Evolutionary conservation across 2,113 vertebrate species (phyloP).

Genomic region (Carassius auratus): DNA sequence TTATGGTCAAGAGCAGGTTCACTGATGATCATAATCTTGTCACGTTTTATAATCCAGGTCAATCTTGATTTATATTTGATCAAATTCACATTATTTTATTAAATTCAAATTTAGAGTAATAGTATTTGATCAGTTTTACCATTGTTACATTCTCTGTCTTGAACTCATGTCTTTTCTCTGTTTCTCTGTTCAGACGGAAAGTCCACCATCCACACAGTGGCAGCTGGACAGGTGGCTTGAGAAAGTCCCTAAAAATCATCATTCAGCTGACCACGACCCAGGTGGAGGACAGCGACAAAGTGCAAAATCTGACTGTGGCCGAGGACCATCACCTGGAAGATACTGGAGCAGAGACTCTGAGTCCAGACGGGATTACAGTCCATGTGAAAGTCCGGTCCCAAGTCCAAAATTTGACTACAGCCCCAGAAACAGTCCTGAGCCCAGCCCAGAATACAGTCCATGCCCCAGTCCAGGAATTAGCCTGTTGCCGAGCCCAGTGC

Average conservation of each 20-base stretch:
- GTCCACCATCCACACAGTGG: conserved; percentile 87
- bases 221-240: conserved; percentile 96
- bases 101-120: neutral
- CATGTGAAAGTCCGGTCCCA: conserved; percentile 70
- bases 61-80: too few relatives aligned
- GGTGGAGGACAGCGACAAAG: conserved; percentile 52
- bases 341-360: conserved; percentile 67
- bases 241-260: conserved; percentile 83
- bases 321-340: conserved; percentile 71
- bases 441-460: conserved; percentile 77
- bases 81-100: neutral
- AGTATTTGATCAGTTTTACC: neutral
- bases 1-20: neutral
- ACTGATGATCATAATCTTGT: neutral
- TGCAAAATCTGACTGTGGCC: conserved; percentile 64
- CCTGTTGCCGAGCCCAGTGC: conserved; percentile 64
- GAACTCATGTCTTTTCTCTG: neutral
- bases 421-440: conserved; percentile 75
- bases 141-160: neutral
- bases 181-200: conserved; percentile 73
- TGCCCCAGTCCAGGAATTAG: conserved; percentile 67
- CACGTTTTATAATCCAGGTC: neutral
- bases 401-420: conserved; percentile 76
- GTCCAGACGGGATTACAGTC: conserved; percentile 73
- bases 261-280: conserved; percentile 76